Percentiles rank a stretch among this genome's conserved stretches.
Conservation (phyloP, 2,888 invertebrate species). For the Heliconius hortense region DNA sequence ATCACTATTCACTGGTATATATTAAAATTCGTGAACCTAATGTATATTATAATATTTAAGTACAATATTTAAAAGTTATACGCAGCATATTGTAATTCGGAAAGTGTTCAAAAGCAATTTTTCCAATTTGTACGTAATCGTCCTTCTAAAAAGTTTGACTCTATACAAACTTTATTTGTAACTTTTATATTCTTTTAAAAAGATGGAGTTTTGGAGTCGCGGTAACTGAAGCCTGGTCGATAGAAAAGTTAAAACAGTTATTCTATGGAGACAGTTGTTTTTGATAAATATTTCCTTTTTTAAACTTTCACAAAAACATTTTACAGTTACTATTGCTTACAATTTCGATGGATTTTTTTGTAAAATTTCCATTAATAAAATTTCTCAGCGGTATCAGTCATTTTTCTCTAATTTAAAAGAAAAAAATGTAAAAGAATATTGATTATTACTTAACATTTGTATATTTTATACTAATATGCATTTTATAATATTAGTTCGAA, state of each 20-base stretch:
- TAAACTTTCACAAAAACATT: neutral
- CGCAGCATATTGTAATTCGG: neutral
- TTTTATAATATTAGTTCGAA: too few relatives aligned
- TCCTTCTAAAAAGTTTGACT: neutral
- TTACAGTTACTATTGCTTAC: neutral
- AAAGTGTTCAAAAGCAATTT: constrained; percentile 10
- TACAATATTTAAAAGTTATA: neutral
- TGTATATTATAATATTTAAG: neutral
- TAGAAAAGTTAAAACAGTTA: constrained; percentile 9
- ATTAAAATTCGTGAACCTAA: too few relatives aligned
- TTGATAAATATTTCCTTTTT: neutral
- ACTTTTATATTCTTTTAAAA: constrained; percentile 8
- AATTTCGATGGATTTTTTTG: neutral
- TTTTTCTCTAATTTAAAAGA: neutral
- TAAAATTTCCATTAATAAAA: neutral
- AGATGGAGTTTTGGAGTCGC: constrained; percentile 8
- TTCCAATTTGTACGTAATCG: constrained; percentile 18
- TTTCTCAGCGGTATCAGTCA: neutral
- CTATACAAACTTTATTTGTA: constrained; percentile 3
- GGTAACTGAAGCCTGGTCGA: constrained; percentile 11
- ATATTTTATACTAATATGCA: too few relatives aligned
- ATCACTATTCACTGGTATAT: too few relatives aligned
- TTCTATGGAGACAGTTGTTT: neutral
- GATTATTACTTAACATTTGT: neutral
- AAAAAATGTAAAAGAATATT: neutral